Conservation (phyloP, 2,113 vertebrate species). For the Tricholaema leucomelas region DNA sequence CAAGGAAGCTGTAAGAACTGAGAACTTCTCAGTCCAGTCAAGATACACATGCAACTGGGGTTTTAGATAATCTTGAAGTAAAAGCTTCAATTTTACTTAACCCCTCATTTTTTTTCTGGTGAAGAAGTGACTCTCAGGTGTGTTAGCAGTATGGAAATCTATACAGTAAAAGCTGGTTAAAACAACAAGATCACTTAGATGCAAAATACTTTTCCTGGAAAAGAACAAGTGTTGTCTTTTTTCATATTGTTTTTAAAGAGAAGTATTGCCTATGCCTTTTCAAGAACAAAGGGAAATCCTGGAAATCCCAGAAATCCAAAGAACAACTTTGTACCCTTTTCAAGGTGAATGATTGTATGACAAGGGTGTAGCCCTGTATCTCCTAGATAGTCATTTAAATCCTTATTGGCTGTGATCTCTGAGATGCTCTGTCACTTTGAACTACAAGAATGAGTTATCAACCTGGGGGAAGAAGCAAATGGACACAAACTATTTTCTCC, state of each 20-base stretch:
- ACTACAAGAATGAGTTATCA: neutral
- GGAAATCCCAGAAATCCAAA: neutral
- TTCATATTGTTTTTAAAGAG: neutral
- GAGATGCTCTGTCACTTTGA: neutral
- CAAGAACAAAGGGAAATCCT: neutral
- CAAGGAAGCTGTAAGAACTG: neutral
- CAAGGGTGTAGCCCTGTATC: neutral
- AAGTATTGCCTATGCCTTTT: neutral
- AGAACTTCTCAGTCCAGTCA: neutral
- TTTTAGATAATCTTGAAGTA: neutral
- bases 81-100: neutral
- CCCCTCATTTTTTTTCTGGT: neutral
- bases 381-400: neutral
- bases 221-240: neutral
- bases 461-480: neutral
- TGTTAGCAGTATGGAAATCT: neutral
- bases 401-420: neutral
- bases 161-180: neutral
- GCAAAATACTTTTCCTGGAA: neutral
- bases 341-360: neutral
- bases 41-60: neutral
- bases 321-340: neutral
- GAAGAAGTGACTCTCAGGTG: neutral
- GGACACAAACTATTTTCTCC: neutral
- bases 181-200: neutral